Evolutionary conservation across 1,140 invertebrate species (phyloP), one percentile per base, ranked within the genome.

Genomic region (Drosophila yakuba): DNA sequence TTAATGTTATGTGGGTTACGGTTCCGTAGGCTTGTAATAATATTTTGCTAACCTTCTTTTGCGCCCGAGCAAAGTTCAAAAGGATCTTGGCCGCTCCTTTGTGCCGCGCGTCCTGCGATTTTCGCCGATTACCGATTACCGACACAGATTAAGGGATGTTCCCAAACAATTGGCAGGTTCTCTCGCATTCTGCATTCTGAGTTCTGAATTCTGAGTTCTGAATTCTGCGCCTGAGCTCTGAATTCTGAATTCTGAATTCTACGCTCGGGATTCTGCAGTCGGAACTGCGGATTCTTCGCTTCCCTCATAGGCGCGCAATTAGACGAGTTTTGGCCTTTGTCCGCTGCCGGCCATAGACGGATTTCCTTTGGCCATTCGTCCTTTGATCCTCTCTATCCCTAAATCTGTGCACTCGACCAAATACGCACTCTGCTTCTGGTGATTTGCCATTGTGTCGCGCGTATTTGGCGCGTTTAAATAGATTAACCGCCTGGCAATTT

Each of bases 401-500:
- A 91, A 91, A 91, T 91, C 88, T 91, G 80, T 80, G 82, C 88
- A 88, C 83, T 91, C 88, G 77, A 83, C 80, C 88, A 75, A 36
- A 52, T 78, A 44, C 45, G 38, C 20, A 48, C 67, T 44, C 62
- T 61, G 23, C 47, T 57, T 56, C 48, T 45, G 41, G 32, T 25
- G 60, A 60, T 78, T 80, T 73, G 14, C 72, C 51, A 60, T 88
- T 88, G 83, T 89, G 76, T 83, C 83, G 76, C 84, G 83, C 63
- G 83, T 84, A 90, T 91, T 91, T 91, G 90, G 89, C 81, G 84
- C 89, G 85, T 91, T 89, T 91, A 91, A 91, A 91, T 91, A 91
- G 89, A 91, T 91, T 91, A 91, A 86, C 89, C 89, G 89, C 89
- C 89, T 89, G 78, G 89, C 81, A 91, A 91, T 83, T 91, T 91